These are phyloP conservation scores for Cyprinodon tularosa DNA, from an alignment of 2,113 vertebrate species.

Conservation along the genomic window DNA sequence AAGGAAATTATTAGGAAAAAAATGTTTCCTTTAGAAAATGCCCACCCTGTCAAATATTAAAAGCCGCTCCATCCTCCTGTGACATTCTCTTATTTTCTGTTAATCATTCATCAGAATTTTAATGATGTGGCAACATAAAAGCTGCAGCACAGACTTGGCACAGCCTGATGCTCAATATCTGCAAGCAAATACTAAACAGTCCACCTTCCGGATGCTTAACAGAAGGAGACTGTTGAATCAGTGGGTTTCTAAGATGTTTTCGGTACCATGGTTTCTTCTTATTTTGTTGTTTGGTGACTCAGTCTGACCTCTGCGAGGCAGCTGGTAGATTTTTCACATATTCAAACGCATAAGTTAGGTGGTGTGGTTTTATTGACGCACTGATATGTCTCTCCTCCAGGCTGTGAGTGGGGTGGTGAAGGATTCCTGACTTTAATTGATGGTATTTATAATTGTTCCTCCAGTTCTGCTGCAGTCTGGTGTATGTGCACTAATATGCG, in stretches of 20 bases:
- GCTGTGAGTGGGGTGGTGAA: slow-evolving; percentile 67
- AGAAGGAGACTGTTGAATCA: background rate
- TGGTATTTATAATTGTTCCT: slow-evolving; percentile 77
- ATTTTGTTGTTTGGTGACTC: background rate
- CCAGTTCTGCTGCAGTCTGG: slow-evolving; percentile 49
- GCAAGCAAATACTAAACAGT: slow-evolving; percentile 13
- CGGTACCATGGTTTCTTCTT: background rate
- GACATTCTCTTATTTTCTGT: slow-evolving; percentile 2
- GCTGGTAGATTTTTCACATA: slow-evolving; percentile 18
- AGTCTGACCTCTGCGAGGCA: slow-evolving; percentile 19
- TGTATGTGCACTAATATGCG: slow-evolving; percentile 46
- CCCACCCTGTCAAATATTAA: background rate
- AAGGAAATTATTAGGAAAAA: background rate
- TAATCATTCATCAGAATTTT: slow-evolving; percentile 1
- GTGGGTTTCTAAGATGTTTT: background rate
- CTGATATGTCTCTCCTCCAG: slow-evolving; percentile 76
- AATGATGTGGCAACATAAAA: slow-evolving; percentile 11
- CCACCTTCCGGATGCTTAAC: slow-evolving; percentile 5
- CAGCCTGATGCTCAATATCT: slow-evolving; percentile 13
- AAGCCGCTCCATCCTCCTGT: background rate
- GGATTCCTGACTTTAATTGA: slow-evolving; percentile 71
- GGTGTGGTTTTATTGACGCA: slow-evolving; percentile 53
- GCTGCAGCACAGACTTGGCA: slow-evolving; percentile 10
- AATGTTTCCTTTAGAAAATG: background rate
- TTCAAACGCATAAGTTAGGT: slow-evolving; percentile 21